Conservation (phyloP, 2,113 vertebrate species). For the Orcinus orca region DNA sequence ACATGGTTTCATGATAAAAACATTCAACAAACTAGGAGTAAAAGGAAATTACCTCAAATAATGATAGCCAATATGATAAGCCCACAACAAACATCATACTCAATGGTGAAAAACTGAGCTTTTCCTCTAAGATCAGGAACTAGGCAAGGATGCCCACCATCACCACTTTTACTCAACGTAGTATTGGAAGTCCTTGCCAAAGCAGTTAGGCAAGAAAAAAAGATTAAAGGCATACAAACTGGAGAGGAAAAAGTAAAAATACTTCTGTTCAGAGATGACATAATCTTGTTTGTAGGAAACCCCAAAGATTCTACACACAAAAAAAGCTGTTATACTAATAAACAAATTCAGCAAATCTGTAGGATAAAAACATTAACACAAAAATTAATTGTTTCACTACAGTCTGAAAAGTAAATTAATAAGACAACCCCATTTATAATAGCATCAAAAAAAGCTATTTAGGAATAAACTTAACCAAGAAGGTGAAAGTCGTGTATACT, state of each 20-base stretch:
- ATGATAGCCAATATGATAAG: not conserved
- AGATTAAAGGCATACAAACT: not conserved
- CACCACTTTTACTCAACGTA: not conserved
- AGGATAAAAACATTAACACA: not conserved
- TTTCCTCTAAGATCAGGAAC: not conserved
- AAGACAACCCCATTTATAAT: not conserved
- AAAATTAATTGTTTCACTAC: not conserved
- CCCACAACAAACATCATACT: not conserved
- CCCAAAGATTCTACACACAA: not conserved
- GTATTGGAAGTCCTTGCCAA: not conserved
- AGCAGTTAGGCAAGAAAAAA: not conserved
- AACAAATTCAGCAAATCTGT: not conserved
- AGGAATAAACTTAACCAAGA: not conserved
- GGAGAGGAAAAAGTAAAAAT: not conserved
- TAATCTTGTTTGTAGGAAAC: not conserved
- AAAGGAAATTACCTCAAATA: not conserved
- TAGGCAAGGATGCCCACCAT: not conserved
- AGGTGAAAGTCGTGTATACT: not conserved
- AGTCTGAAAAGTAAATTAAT: not conserved
- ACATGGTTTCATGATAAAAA: too few relatives aligned
- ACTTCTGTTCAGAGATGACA: not conserved
- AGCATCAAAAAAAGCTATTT: not conserved
- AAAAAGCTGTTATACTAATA: not conserved
- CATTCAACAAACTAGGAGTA: not conserved
- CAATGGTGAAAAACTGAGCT: not conserved